These are phyloP conservation scores for Pachyramphus minor DNA, from an alignment of 2,113 vertebrate species.

Conservation along the genomic window DNA sequence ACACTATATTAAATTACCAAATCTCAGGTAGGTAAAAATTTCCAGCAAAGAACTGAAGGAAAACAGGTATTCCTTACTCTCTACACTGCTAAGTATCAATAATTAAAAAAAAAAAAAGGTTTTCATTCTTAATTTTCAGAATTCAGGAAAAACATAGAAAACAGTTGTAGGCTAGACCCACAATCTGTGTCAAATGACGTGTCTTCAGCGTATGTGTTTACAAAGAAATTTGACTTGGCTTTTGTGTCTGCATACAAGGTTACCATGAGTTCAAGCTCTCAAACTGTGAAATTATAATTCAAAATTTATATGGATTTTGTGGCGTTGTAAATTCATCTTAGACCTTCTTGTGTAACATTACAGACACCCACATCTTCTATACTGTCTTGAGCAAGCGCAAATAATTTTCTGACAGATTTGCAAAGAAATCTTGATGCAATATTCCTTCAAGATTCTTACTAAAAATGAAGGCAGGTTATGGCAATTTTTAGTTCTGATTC, in stretches of 20 bases:
- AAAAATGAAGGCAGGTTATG: background rate
- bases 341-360: background rate
- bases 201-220: background rate
- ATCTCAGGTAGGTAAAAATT: background rate
- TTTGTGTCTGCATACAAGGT: background rate
- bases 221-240: background rate
- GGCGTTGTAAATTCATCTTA: background rate
- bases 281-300: background rate
- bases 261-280: background rate
- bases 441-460: background rate
- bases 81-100: background rate
- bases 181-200: background rate
- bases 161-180: background rate
- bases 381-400: background rate
- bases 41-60: background rate
- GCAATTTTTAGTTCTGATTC: background rate
- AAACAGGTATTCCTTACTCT: background rate
- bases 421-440: background rate
- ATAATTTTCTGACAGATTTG: background rate
- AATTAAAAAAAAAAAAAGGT: fast-evolving
- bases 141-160: background rate
- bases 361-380: background rate
- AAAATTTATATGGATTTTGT: background rate
- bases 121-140: background rate
- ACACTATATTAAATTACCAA: background rate